Percentiles rank a stretch among this genome's conserved stretches.
Conservation (phyloP, 2,888 invertebrate species). For the Lordiphosa andalusiaca region DNA sequence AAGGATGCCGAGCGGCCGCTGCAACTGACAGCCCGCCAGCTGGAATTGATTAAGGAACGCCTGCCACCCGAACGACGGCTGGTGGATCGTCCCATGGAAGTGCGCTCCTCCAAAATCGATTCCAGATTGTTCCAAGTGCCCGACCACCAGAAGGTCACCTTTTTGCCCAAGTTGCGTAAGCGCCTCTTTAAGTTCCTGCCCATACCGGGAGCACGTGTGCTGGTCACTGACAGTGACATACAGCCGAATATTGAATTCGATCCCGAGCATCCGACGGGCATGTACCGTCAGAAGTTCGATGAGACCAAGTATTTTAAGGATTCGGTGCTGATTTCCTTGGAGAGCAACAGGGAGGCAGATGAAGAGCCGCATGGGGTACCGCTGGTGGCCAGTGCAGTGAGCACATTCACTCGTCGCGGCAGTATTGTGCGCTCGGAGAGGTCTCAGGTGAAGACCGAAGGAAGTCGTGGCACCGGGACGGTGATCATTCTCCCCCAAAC, state of each 20-base stretch:
- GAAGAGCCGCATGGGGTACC: neutral
- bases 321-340: constrained; percentile 27
- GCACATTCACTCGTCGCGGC: too few species aligned
- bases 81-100: constrained; percentile 53
- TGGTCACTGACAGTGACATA: constrained; percentile 66
- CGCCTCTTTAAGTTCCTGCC: constrained; percentile 74
- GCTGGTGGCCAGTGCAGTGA: neutral
- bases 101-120: constrained; percentile 33
- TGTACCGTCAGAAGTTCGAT: constrained; percentile 47
- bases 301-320: constrained; percentile 40
- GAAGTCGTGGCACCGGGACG: neutral
- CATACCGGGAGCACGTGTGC: constrained; percentile 67
- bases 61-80: constrained; percentile 62
- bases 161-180: constrained; percentile 63
- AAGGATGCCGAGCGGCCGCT: constrained; percentile 52
- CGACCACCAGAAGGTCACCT: constrained; percentile 50
- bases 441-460: neutral
- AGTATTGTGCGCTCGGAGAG: neutral
- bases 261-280: constrained; percentile 47
- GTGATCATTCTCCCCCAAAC: too few species aligned
- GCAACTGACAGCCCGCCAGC: constrained; percentile 46
- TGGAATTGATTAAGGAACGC: constrained; percentile 47
- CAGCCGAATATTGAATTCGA: constrained; percentile 48
- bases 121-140: constrained; percentile 57
- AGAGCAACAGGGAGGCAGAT: neutral